Conservation (phyloP, 2,113 vertebrate species). For the Phrynocephalus versicolor region DNA sequence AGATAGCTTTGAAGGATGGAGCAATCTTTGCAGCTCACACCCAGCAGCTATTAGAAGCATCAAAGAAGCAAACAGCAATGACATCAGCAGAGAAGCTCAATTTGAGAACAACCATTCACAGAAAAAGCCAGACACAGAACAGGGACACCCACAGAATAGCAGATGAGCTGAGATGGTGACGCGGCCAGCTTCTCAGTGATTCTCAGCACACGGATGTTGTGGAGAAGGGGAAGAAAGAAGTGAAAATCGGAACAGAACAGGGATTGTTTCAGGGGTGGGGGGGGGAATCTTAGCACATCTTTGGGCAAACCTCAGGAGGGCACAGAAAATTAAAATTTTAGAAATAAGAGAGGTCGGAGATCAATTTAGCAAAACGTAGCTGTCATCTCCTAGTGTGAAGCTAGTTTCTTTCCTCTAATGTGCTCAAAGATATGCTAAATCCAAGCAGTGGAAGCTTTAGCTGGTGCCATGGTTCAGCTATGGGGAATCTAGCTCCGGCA, state of each 20-base stretch:
- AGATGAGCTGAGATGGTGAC: conserved; percentile 38
- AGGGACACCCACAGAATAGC: conserved; percentile 27
- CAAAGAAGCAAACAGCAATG: conserved; percentile 57
- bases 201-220: neutral
- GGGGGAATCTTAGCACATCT: neutral
- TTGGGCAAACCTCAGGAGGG: neutral
- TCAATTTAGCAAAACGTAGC: neutral
- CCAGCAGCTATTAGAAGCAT: conserved; percentile 32
- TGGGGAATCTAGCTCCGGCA: neutral
- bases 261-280: conserved; percentile 7
- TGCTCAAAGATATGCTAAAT: neutral
- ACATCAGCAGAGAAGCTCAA: conserved; percentile 20
- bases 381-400: neutral
- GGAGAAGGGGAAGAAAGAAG: neutral
- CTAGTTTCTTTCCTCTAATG: neutral
- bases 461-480: neutral
- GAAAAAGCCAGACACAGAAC: conserved; percentile 31
- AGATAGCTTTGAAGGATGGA: conserved; percentile 27
- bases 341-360: neutral
- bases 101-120: neutral
- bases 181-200: conserved; percentile 33
- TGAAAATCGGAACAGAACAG: neutral
- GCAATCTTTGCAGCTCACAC: conserved; percentile 62
- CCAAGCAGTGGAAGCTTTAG: neutral
- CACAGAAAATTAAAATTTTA: neutral